Percentiles rank a stretch among this genome's conserved stretches.
Evolutionary conservation across 2,113 vertebrate species (phyloP).

Genomic region (Mystacornis crossleyi): DNA sequence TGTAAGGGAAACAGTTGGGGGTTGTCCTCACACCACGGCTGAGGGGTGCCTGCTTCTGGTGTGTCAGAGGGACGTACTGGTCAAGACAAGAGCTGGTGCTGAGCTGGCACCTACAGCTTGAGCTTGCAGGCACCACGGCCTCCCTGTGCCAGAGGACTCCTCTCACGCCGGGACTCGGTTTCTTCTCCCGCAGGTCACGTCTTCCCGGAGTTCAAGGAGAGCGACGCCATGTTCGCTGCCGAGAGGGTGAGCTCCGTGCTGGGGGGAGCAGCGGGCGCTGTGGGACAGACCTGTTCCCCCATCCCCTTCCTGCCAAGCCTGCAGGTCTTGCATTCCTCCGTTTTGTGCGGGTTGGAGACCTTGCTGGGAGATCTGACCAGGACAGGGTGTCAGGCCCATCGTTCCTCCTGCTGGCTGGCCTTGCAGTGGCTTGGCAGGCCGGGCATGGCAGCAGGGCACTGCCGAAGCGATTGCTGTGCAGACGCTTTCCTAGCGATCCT

Average conservation of each 20-base stretch:
- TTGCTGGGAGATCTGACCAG: not conserved
- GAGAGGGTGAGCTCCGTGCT: slow-evolving; percentile 84
- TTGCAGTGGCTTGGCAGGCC: not conserved
- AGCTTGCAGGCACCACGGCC: not conserved
- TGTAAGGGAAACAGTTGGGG: not conserved
- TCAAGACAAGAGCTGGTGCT: not conserved
- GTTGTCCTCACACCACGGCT: not conserved
- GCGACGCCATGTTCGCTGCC: slow-evolving; percentile 96
- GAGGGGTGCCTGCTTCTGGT: not conserved
- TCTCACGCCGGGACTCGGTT: fast-evolving
- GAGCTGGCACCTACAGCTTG: not conserved
- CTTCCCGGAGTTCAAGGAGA: slow-evolving; percentile 98
- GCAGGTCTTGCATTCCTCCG: not conserved
- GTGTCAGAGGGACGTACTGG: not conserved
- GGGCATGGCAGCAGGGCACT: fast-evolving
- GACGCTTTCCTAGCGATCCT: not conserved
- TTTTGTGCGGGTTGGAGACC: fast-evolving
- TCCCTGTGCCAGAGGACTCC: not conserved
- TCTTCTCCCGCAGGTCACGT: slow-evolving; percentile 81
- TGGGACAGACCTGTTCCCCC: not conserved
- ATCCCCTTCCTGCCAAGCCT: not conserved
- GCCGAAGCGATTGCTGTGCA: not conserved
- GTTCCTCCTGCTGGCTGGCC: not conserved
- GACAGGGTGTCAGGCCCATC: not conserved
- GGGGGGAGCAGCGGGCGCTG: not conserved